These are phyloP conservation scores for Toxotes chatareus DNA, from an alignment of 2,113 vertebrate species.

Conservation along the genomic window DNA sequence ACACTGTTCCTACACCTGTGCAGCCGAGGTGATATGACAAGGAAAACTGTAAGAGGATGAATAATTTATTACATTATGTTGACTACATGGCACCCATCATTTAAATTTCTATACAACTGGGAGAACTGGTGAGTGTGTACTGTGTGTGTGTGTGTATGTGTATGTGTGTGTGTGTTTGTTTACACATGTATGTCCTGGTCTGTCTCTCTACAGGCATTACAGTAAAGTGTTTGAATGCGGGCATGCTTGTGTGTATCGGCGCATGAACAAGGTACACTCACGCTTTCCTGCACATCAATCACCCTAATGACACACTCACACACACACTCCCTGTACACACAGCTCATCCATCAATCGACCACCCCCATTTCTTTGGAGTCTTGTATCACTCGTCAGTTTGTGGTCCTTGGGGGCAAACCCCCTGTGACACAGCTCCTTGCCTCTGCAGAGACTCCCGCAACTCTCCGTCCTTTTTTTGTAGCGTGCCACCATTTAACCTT, in stretches of 20 bases:
- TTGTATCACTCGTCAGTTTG: conserved; percentile 13
- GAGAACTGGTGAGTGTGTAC: not conserved
- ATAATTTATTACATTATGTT: conserved; percentile 2
- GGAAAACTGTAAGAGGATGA: conserved; percentile 1
- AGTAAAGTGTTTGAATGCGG: not conserved
- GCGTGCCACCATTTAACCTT: conserved; percentile 69
- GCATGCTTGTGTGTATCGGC: conserved; percentile 6
- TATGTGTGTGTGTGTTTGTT: conserved; percentile 4
- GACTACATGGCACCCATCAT: not conserved
- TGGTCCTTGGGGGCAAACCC: not conserved
- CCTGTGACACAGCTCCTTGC: not conserved
- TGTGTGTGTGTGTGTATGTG: conserved; percentile 13
- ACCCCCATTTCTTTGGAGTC: conserved; percentile 20
- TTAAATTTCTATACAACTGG: not conserved
- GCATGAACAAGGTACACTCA: conserved; percentile 44
- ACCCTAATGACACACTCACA: conserved; percentile 38
- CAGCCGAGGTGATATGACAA: not conserved
- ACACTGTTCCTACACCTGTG: not conserved
- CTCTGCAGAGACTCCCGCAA: not conserved
- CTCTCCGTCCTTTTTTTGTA: conserved; percentile 15
- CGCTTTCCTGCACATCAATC: conserved; percentile 49
- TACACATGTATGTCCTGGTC: not conserved
- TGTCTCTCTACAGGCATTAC: not conserved
- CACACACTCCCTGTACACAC: conserved; percentile 17
- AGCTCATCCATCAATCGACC: conserved; percentile 63